A percentile compares a stretch with the other conserved stretches of the same genome.
Evolutionary conservation across 2,113 vertebrate genomes (phyloP).

Genomic region (Tupaia tana): DNA sequence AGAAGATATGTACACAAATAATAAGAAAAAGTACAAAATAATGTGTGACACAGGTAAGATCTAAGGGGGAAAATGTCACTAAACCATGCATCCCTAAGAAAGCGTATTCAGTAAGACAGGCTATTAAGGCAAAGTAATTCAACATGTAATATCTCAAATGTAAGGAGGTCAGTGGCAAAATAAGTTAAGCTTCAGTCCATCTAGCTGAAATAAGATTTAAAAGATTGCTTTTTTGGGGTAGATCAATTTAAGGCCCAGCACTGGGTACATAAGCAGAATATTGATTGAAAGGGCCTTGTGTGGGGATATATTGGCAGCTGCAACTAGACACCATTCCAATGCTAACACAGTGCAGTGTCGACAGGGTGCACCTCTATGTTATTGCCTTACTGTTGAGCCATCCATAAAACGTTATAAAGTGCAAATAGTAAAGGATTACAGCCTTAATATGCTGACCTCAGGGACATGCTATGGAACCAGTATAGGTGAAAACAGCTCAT

Average conservation of each 20-base stretch:
- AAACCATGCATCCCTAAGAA: conserved; percentile 8
- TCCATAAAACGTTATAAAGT: neutral
- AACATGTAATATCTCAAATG: conserved; percentile 42
- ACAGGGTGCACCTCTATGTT: neutral
- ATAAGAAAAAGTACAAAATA: conserved; percentile 15
- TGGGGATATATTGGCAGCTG: neutral
- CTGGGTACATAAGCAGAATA: conserved; percentile 4
- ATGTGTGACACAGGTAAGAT: neutral
- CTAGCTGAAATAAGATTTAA: conserved; percentile 71
- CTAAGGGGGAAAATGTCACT: neutral
- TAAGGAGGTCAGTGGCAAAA: conserved; percentile 64
- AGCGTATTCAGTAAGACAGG: conserved; percentile 1
- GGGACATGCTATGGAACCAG: neutral
- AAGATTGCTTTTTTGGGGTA: conserved; percentile 37
- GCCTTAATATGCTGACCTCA: neutral
- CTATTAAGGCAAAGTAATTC: conserved; percentile 59
- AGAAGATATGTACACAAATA: neutral
- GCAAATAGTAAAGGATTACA: neutral
- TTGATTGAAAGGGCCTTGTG: conserved; percentile 2
- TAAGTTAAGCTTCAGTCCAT: conserved; percentile 46
- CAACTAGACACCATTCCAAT: neutral
- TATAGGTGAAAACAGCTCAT: neutral
- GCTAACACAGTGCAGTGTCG: neutral
- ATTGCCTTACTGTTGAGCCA: neutral
- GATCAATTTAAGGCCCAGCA: conserved; percentile 47